Percentiles rank a stretch among this genome's conserved stretches.
These are phyloP conservation scores for Smithornis capensis DNA, from an alignment of 2,113 vertebrate genomes.

Conservation along the genomic window DNA sequence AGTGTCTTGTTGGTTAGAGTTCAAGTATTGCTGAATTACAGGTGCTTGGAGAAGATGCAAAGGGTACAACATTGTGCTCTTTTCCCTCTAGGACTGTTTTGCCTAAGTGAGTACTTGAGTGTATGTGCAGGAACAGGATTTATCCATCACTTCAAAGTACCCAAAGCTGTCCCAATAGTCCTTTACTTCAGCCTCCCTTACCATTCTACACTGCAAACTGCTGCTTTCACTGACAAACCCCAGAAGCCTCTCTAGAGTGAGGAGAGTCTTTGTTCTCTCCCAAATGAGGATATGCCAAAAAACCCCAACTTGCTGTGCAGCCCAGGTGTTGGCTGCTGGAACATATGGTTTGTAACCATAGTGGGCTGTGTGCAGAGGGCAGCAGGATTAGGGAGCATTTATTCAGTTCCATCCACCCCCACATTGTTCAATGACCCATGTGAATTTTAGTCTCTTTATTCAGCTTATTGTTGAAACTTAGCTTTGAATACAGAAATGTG, in stretches of 20 bases:
- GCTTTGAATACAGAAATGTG: not conserved
- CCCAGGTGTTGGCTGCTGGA: not conserved
- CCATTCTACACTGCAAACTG: fast-evolving
- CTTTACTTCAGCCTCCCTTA: not conserved
- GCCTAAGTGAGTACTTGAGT: not conserved
- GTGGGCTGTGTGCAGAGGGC: not conserved
- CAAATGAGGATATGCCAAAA: not conserved
- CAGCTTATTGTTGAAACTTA: not conserved
- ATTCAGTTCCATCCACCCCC: not conserved
- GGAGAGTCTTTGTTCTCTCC: not conserved
- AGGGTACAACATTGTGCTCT: not conserved
- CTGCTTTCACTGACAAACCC: not conserved
- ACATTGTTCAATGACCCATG: not conserved
- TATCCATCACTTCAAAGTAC: not conserved
- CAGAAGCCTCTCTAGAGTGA: not conserved
- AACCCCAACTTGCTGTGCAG: not conserved
- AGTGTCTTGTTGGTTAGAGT: not conserved
- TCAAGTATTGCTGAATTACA: not conserved
- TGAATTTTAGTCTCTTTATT: not conserved
- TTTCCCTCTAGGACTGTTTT: not conserved
- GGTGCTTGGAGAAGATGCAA: not conserved
- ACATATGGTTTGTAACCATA: not conserved
- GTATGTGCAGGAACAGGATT: not conserved
- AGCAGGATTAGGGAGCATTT: not conserved
- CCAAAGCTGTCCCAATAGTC: fast-evolving